Base-by-base conservation (phyloP, 2,888 invertebrate genomes). In the Bombylius discolor region DNA sequence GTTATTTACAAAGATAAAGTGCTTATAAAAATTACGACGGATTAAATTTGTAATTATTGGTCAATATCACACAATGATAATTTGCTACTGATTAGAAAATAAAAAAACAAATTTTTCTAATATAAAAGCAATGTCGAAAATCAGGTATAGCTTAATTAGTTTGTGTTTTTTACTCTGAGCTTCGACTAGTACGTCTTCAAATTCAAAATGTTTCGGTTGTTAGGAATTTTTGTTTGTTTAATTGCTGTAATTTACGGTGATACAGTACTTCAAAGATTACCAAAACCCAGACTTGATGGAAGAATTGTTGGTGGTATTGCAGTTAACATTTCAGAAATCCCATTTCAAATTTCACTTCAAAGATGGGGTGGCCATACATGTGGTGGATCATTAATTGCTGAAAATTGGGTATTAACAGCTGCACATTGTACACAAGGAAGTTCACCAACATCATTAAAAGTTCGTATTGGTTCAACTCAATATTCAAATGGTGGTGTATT, bases 271-370 rank as follows among this genome's bases (percentile, higher is more conserved):
- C 39, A 8, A 42, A 42, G 12, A 11, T 32, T 45, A 5, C 50
- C 55, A 7, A 55, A 55, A 49, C 55, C 55, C 4, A 46, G 45
- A 12, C 31, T 55, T 1, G 62, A 64, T n/a, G 73, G 71, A 0
- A 66, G 72, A 56, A 77, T 78, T 56, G 75, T 78, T 4, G 76
- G 76, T 34, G 78, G 78, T 13, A 64, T 64, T 31, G 58, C 62
- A 23, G 71, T 70, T 12, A 62, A 66, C 7, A 77, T 78, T 56
- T 64, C 67, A 33, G 63, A 64, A 2, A 70, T 70, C 60, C 77
- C 78, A 9, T 75, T 73, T 58, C 77, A 78, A 68, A 71, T 76
- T 1, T 76, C 77, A 1, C 59, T 78, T 42, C 70, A 70, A 58
- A 66, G 66, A 12, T 60, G 61, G 5, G 68, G 67, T 9, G 57